Conservation (phyloP, 1,140 invertebrate genomes). For the Planococcus citri region DNA sequence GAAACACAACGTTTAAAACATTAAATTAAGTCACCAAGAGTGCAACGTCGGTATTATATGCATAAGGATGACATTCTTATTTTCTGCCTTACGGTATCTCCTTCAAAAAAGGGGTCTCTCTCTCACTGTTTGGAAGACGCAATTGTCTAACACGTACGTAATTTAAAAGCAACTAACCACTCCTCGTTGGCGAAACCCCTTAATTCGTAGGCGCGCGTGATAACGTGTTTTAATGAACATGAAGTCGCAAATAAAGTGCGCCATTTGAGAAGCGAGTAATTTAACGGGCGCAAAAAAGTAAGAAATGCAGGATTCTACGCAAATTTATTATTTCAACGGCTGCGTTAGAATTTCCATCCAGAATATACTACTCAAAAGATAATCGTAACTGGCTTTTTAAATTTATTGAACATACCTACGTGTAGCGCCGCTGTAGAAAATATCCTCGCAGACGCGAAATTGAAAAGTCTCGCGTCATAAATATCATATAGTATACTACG, state of each 20-base stretch:
- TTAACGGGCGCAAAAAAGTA: neutral
- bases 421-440: too few relatives aligned
- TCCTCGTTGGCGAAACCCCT: constrained; percentile 9
- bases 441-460: too few relatives aligned
- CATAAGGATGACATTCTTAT: neutral
- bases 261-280: neutral
- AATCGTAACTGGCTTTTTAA: too few relatives aligned
- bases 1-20: neutral
- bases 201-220: constrained; percentile 17
- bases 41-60: neutral
- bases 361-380: too few relatives aligned
- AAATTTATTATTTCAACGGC: neutral
- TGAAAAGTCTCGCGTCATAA: too few relatives aligned
- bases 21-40: neutral
- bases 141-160: constrained; percentile 5
- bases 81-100: neutral
- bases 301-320: neutral
- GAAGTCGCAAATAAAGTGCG: constrained; percentile 9
- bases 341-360: neutral
- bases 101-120: neutral
- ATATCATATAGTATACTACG: too few relatives aligned
- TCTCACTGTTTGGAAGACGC: neutral
- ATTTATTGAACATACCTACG: too few relatives aligned
- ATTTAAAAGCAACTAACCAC: constrained; percentile 16
- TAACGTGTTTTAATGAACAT: constrained; percentile 20